Conservation (phyloP, 2,888 invertebrate species). For the Abscondita cerata region DNA sequence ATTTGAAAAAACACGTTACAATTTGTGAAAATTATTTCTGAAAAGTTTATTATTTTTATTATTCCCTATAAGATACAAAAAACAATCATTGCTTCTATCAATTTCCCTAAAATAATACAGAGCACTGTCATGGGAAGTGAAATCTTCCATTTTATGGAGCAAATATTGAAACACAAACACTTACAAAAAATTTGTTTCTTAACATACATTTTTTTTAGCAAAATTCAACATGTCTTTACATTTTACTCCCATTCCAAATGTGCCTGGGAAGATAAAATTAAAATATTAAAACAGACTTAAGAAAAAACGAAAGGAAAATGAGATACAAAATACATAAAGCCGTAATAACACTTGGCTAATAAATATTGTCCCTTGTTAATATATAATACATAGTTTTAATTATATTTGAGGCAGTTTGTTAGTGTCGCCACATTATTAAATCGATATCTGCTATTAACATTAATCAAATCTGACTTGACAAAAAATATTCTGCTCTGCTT, state of each 20-base stretch:
- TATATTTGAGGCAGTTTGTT: conserved; percentile 38
- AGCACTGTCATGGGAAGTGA: conserved; percentile 60
- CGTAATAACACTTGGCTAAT: conserved; percentile 19
- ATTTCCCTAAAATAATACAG: conserved; percentile 65
- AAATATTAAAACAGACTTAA: conserved; percentile 11
- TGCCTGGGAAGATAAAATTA: conserved; percentile 18
- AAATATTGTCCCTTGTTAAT: conserved; percentile 10
- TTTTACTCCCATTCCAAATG: conserved; percentile 22
- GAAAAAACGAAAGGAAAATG: not conserved
- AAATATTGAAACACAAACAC: conserved; percentile 25
- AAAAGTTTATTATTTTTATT: conserved; percentile 35
- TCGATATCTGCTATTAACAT: conserved; percentile 17
- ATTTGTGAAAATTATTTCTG: conserved; percentile 13
- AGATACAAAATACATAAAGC: conserved; percentile 7
- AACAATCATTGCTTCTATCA: conserved; percentile 65
- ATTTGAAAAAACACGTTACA: too few species aligned
- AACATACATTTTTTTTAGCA: conserved; percentile 34
- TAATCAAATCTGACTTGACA: conserved; percentile 43
- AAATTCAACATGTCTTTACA: conserved; percentile 31
- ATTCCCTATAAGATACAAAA: conserved; percentile 66
- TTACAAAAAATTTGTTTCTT: conserved; percentile 39
- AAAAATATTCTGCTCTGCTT: conserved; percentile 58
- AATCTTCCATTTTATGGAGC: conserved; percentile 48
- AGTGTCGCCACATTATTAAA: conserved; percentile 17
- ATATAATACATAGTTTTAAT: conserved; percentile 43